Evolutionary conservation across 2,797 vertebrate species (phyloP), one percentile per base, ranked within the genome.

Genomic region (Falco columbarius): DNA sequence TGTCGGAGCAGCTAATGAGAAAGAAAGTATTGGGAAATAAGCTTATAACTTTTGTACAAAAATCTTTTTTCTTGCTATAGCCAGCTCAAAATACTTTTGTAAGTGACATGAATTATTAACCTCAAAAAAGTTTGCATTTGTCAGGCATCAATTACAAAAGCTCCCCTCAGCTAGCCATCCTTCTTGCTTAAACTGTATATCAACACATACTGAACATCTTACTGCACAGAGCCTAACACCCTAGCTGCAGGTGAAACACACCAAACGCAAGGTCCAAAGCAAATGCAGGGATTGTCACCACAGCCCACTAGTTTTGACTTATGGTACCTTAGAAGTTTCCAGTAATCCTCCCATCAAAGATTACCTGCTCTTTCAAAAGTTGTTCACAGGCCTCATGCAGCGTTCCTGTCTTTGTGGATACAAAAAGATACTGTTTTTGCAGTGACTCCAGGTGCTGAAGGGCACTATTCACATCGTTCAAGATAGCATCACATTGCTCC

Each of bases 381-480:
- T 99, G 99, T 86, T 99, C 99, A 93, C 99, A 99, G 93, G 99
- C 99, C 96, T 99, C 99, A 6, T 99, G 99, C 9, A 99, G 98
- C 0, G 99, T 98, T 47, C 99, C 99, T 10, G 99, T 99, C 98
- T 99, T 99, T 72, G 99, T 99, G 81, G 99, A 99, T 86, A 99
- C 99, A 98, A 99, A 99, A 62, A 99, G 98, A 95, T 99, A 99
- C 96, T 99, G 99, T 92, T 99, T 99, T 97, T 99, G 99, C 89
- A 99, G 98, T 4, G 99, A 99, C 73, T 99, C 99, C 98, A 99
- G 96, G 82, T 99, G 99, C 91, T 99, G 98, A 74, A 99, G 98
- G 66, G 99, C 99, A 30, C 97, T 98, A 66, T 98, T 99, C 75
- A 99, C 99, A 86, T 99, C 99, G 22, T 95, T 98, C 97, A 99